Evolutionary conservation across 2,113 vertebrate genomes (phyloP).

Genomic region (Nerophis lumbriciformis): DNA sequence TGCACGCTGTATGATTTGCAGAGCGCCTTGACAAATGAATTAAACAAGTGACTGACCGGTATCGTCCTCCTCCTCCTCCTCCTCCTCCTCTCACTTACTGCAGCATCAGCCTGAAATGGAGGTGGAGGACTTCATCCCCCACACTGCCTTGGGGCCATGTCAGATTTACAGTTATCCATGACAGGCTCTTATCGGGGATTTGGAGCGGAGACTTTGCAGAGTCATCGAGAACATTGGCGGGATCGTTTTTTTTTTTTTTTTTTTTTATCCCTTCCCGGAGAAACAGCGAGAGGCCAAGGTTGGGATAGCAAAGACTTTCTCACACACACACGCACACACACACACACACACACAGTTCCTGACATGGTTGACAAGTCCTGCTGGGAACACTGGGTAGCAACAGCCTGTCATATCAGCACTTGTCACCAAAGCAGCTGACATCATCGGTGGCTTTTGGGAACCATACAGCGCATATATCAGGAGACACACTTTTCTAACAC

Average conservation of each 20-base stretch:
- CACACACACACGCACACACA: constrained; percentile 4
- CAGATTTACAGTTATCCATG: constrained; percentile 65
- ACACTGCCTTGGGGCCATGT: constrained; percentile 57
- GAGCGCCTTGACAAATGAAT: constrained; percentile 55
- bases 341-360: background rate
- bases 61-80: background rate
- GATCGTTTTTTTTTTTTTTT: constrained; percentile 13
- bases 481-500: background rate
- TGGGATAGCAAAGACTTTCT: constrained; percentile 23
- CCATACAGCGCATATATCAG: constrained; percentile 6
- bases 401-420: constrained; percentile 23
- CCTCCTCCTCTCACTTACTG: constrained; percentile 4
- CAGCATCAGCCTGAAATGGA: constrained; percentile 2
- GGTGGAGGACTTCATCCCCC: constrained; percentile 54
- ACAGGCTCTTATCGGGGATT: constrained; percentile 62
- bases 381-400: constrained; percentile 41
- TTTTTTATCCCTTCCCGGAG: constrained; percentile 42
- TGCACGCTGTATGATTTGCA: constrained; percentile 42
- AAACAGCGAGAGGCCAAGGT: constrained; percentile 46
- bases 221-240: constrained; percentile 60
- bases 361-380: constrained; percentile 26
- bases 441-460: constrained; percentile 39
- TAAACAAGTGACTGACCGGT: constrained; percentile 37
- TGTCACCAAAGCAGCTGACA: constrained; percentile 35
- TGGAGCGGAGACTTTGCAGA: constrained; percentile 59